These are phyloP conservation scores for Chlorodrepanis virens DNA, from an alignment of 2,113 vertebrate genomes.

Conservation along the genomic window DNA sequence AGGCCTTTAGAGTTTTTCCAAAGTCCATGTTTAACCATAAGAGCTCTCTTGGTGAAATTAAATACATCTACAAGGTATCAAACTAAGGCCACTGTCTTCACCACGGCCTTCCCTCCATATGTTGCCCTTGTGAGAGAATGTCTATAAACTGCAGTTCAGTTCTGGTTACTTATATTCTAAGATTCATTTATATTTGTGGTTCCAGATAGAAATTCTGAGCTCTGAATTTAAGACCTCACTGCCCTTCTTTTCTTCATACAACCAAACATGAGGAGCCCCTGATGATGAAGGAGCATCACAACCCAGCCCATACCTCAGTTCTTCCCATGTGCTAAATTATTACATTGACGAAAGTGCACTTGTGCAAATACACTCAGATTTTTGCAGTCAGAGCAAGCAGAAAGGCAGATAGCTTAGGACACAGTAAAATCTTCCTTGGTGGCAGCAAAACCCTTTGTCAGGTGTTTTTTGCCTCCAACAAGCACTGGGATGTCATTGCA, in stretches of 20 bases:
- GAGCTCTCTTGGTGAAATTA: neutral
- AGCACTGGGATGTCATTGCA: neutral
- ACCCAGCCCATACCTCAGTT: neutral
- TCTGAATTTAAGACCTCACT: neutral
- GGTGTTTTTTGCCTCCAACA: neutral
- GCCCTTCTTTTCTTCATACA: neutral
- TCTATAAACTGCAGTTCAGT: neutral
- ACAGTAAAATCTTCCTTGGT: neutral
- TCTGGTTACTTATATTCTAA: neutral
- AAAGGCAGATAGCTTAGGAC: neutral
- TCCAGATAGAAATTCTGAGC: neutral
- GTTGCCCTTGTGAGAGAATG: neutral
- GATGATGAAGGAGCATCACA: neutral
- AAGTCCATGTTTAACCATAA: neutral
- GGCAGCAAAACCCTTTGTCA: neutral
- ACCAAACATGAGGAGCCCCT: neutral
- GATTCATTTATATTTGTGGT: neutral
- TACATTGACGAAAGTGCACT: neutral
- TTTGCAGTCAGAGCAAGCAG: neutral
- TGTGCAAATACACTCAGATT: neutral
- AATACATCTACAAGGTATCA: neutral
- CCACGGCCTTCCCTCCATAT: fast-evolving
- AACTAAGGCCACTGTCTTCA: neutral
- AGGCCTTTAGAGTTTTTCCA: neutral
- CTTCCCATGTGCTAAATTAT: neutral